These are phyloP conservation scores for Notolabrus celidotus DNA, from an alignment of 2,797 vertebrate genomes.

Conservation along the genomic window DNA sequence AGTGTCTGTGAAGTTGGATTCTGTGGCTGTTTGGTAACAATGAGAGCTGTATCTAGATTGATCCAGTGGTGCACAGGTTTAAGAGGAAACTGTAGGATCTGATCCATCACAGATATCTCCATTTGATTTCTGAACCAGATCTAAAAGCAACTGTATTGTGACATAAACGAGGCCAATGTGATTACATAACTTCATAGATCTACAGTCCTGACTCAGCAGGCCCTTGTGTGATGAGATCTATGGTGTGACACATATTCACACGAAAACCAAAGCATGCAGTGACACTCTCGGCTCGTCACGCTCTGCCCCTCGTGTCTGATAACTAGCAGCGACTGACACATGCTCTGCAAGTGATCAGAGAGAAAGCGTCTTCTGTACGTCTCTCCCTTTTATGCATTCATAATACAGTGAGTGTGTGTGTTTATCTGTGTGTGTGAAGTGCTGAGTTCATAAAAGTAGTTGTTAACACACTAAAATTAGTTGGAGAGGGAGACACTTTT, in stretches of 20 bases:
- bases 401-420: too few relatives aligned
- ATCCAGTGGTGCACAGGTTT: background rate
- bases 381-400: too few relatives aligned
- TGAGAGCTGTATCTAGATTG: background rate
- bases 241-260: background rate
- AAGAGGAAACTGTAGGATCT: background rate
- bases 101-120: background rate
- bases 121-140: background rate
- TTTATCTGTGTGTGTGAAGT: too few relatives aligned
- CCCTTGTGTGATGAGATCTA: background rate
- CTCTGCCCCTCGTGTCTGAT: too few relatives aligned
- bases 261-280: background rate
- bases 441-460: too few relatives aligned
- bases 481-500: too few relatives aligned
- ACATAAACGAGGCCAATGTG: background rate
- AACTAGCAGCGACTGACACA: too few relatives aligned
- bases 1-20: background rate
- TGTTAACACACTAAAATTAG: too few relatives aligned
- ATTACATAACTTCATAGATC: background rate
- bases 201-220: background rate
- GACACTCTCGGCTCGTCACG: too few relatives aligned
- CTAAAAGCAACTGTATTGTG: background rate
- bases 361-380: too few relatives aligned
- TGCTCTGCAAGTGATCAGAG: too few relatives aligned
- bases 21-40: slow-evolving; percentile 2